Percentiles rank a stretch among this genome's conserved stretches.
phyloP scores from a whole-genome alignment of 1,140 invertebrate genomes.

The Elymnias hypermnestra region DNA sequence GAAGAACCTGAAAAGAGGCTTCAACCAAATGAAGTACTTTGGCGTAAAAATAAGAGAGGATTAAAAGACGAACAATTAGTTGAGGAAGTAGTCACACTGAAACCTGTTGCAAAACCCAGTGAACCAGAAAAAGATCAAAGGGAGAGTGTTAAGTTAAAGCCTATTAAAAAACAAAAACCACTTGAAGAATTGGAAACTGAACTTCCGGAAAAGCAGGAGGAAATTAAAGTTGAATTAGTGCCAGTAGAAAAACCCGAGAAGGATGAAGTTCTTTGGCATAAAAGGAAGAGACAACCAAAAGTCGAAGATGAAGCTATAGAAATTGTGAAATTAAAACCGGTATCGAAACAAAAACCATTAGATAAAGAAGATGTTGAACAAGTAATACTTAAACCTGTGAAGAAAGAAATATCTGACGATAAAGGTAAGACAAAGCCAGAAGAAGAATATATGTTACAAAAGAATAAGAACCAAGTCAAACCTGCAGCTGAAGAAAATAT shows the following conservation, averaged over 20 bases:
- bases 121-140: slow-evolving; percentile 13
- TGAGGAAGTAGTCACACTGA: slow-evolving; percentile 21
- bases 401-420: slow-evolving; percentile 13
- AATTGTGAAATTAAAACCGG: slow-evolving; percentile 32
- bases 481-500: slow-evolving; percentile 23
- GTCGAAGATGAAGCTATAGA: slow-evolving; percentile 55
- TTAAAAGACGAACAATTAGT: slow-evolving; percentile 1
- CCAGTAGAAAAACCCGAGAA: slow-evolving; percentile 1
- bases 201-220: no score
- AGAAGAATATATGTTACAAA: no score
- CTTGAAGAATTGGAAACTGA: neutral
- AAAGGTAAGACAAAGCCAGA: slow-evolving; percentile 2
- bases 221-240: no score
- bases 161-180: neutral
- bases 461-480: no score
- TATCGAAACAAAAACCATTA: slow-evolving; percentile 28
- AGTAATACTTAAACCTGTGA: slow-evolving; percentile 24
- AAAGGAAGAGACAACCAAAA: slow-evolving; percentile 24
- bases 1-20: slow-evolving; percentile 19
- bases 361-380: slow-evolving; percentile 27
- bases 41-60: slow-evolving; percentile 2
- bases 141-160: slow-evolving; percentile 11
- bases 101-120: slow-evolving; percentile 16
- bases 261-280: slow-evolving; percentile 26
- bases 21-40: slow-evolving; percentile 9